Base-by-base conservation (phyloP, 2,113 vertebrate species). In the Cyprinodon tularosa region DNA sequence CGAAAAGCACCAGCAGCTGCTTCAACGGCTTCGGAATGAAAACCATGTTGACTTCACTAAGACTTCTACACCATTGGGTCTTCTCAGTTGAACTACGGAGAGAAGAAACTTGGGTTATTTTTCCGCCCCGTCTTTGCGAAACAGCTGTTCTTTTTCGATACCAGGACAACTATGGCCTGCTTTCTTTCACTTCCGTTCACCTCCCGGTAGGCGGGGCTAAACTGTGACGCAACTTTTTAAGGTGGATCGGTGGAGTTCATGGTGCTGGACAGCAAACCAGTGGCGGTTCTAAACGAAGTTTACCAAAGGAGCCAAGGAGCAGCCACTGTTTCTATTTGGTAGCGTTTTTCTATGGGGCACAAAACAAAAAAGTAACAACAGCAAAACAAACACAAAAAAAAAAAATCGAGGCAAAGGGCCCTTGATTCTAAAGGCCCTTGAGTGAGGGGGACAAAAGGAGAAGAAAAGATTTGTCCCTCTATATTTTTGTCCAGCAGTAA, bases 101-200 rank as follows among this genome's bases (percentile, higher is more conserved):
- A 4, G 20, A 9, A 48, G 40, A 8, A 57, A 14, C 0, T 0
- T 3, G 0, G 62, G 7, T 76, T 36, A 66, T 78, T 15, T 82
- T 73, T 78, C 47, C 3, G 39, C 3, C 14, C 44, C 37, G 36
- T 15, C 11, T 8, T 44, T 13, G 14, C 17, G 50, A 17, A 12
- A 44, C 39, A 10, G 15, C 15, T 42, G 68, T 82, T n/a, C 84
- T 76, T 78, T 8, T n/a, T 65, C 3, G 50, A 71, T 71, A 71
- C 67, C 73, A 73, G 57, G 73, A 45, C 10, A 44, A 5, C 47
- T 65, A 64, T 72, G 67, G 86, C 82, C 88, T 86, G 13, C 4
- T 86, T 77, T 62, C 72, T 38, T 60, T 79, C 59, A 91, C 91
- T 94, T 94, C 94, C 93, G 85, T 64, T 81, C 1, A 61, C 53